These are phyloP conservation scores for Apodemia zela DNA, from an alignment of 2,888 invertebrate species.

Conservation along the genomic window DNA sequence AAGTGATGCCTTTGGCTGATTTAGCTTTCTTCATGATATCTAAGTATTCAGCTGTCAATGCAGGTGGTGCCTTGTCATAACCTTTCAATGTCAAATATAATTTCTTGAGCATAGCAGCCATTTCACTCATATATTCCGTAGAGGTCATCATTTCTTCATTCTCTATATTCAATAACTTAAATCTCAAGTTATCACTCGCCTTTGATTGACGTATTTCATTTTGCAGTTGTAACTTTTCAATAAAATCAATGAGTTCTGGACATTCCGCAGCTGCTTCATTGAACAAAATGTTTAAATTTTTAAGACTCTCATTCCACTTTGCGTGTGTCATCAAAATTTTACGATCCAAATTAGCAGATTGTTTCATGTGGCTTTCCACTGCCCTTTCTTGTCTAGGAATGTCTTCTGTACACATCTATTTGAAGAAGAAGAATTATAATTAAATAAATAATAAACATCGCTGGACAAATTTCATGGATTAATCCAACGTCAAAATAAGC, in stretches of 20 bases:
- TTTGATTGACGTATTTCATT: slow-evolving; percentile 57
- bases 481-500: no score
- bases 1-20: slow-evolving; percentile 80
- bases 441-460: no score
- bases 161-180: slow-evolving; percentile 57
- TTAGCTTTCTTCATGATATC: slow-evolving; percentile 81
- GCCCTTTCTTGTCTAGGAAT: slow-evolving; percentile 65
- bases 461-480: no score
- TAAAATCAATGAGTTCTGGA: slow-evolving; percentile 48
- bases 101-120: slow-evolving; percentile 78
- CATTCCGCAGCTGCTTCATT: slow-evolving; percentile 49
- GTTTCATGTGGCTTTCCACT: slow-evolving; percentile 55
- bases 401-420: slow-evolving; percentile 63
- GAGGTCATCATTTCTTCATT: slow-evolving; percentile 75
- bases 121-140: slow-evolving; percentile 69
- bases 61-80: slow-evolving; percentile 78
- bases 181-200: slow-evolving; percentile 59
- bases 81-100: slow-evolving; percentile 81
- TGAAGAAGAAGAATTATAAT: slow-evolving; percentile 18
- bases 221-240: slow-evolving; percentile 47
- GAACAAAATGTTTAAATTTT: slow-evolving; percentile 42
- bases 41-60: slow-evolving; percentile 78
- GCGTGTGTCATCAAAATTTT: slow-evolving; percentile 52
- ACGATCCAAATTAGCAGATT: slow-evolving; percentile 50
- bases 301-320: slow-evolving; percentile 53